Evolutionary conservation across 2,797 vertebrate species (phyloP).

Genomic region (Austrolebias charrua): DNA sequence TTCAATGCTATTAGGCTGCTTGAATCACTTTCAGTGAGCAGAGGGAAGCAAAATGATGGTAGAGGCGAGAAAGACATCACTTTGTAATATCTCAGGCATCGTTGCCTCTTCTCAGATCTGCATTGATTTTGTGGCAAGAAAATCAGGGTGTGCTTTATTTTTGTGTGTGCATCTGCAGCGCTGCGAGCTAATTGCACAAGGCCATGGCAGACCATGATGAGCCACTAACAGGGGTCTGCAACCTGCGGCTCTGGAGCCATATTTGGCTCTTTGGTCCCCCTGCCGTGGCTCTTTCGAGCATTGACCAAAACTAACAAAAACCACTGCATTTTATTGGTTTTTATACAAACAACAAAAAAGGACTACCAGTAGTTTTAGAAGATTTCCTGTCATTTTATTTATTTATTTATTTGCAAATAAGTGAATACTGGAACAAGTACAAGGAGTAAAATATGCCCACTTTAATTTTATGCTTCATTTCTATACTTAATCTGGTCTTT

Average conservation of each 20-base stretch:
- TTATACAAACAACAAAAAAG: no score
- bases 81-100: constrained; percentile 33
- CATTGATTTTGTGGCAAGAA: constrained; percentile 74
- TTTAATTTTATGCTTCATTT: no score
- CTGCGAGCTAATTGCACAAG: constrained; percentile 49
- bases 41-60: constrained; percentile 12
- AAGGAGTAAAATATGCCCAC: no score
- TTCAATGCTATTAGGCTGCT: constrained; percentile 26
- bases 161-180: constrained; percentile 54
- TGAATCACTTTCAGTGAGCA: constrained; percentile 17
- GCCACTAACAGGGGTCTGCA: constrained; percentile 12
- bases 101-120: constrained; percentile 45
- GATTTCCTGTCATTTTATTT: no score
- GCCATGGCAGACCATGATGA: constrained; percentile 25
- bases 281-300: no score
- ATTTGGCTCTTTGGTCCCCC: no score
- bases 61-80: constrained; percentile 33
- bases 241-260: no score
- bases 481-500: no score
- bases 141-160: constrained; percentile 51
- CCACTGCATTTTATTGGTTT: no score
- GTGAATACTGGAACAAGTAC: not conserved
- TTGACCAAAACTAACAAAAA: no score
- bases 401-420: no score
- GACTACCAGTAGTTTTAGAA: no score